Evolutionary conservation across 2,113 vertebrate genomes (phyloP).

Genomic region (Hippotragus niger): DNA sequence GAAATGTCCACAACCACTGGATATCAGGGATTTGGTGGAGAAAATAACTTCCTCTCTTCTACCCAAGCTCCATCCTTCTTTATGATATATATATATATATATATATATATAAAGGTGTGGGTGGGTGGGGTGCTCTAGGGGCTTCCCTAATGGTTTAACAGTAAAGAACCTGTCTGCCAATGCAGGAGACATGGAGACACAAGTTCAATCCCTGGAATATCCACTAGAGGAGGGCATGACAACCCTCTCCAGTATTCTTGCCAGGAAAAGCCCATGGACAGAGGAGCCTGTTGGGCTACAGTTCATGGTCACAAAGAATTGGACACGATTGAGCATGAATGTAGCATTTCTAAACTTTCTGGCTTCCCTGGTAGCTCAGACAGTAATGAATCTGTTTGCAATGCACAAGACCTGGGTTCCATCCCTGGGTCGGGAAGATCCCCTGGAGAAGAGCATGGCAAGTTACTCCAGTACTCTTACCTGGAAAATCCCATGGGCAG

Average conservation of each 20-base stretch:
- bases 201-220: not conserved
- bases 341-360: not conserved
- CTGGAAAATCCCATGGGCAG: not conserved
- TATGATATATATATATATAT: no score
- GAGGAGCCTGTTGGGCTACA: not conserved
- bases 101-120: not conserved
- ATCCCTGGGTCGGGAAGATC: not conserved
- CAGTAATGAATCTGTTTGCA: not conserved
- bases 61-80: not conserved
- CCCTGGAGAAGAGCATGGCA: not conserved
- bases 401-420: not conserved
- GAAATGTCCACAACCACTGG: not conserved
- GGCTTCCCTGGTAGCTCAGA: not conserved
- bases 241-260: not conserved
- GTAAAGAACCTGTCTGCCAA: not conserved
- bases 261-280: not conserved
- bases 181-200: not conserved
- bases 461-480: not conserved
- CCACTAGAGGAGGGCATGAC: not conserved
- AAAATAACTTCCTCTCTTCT: not conserved
- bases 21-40: not conserved
- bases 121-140: not conserved
- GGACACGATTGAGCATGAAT: fast-evolving
- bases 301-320: not conserved
- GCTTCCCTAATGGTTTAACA: not conserved